Conservation (phyloP, 2,113 vertebrate genomes). For the Leuciscus idus region DNA sequence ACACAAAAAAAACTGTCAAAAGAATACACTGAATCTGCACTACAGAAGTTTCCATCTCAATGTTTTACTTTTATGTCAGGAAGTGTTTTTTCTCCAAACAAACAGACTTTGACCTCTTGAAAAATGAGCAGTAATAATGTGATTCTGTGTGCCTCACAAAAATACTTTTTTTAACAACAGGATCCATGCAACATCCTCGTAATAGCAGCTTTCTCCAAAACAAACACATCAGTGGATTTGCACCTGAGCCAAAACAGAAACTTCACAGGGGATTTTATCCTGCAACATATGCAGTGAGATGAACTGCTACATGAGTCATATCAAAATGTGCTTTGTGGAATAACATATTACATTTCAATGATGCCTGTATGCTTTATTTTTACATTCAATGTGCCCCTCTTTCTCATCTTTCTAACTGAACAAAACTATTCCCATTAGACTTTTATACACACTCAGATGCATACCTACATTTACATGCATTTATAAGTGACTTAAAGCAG, state of each 20-base stretch:
- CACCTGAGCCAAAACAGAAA: background rate
- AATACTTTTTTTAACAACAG: background rate
- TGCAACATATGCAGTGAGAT: background rate
- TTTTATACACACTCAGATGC: background rate
- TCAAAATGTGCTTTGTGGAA: slow-evolving; percentile 7
- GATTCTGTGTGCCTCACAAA: background rate
- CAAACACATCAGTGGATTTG: background rate
- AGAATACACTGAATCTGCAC: background rate
- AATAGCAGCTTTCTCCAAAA: background rate
- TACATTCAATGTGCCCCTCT: background rate
- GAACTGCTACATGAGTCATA: background rate
- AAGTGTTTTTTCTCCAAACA: background rate
- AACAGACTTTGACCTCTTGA: background rate
- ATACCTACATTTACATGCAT: background rate
- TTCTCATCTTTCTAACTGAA: background rate
- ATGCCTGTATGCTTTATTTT: slow-evolving; percentile 15
- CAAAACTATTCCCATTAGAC: background rate
- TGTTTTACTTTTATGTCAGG: background rate
- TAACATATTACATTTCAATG: slow-evolving; percentile 10
- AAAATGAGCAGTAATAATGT: background rate
- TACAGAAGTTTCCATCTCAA: background rate
- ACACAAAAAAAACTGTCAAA: background rate
- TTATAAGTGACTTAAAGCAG: background rate
- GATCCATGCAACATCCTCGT: background rate
- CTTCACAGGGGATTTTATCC: background rate